Base-by-base conservation (phyloP, 2,113 vertebrate species). In the Pitta sordida region DNA sequence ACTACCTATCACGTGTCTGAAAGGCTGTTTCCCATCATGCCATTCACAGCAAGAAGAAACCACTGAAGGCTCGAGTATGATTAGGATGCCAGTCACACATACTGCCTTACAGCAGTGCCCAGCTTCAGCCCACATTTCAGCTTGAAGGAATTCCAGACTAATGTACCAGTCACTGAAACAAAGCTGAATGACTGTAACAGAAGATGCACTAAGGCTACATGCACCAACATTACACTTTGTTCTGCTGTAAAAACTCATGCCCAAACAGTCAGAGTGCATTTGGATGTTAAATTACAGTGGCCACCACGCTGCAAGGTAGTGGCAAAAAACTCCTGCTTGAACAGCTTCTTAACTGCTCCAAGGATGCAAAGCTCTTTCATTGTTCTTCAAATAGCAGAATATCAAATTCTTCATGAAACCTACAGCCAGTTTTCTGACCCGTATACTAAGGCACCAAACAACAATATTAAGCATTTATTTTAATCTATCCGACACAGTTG, bases 61-160 rank as follows among this genome's bases (percentile, higher is more conserved):
- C 59, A 44, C 43, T 34, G 63, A 83, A 80, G 82, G 68, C 63
- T 77, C 56, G 80, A 70, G 87, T n/a, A 86, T 24, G 32, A 83
- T 96, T 93, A 91, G 76, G 52, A 95, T 90, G 85, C 91, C 64
- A 80, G 91, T 94, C 95, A 96, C 93, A 92, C 19, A 30, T 62
- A 49, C 11, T 77, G 94, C 78, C 77, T 87, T 67, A 87, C 3
- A 32, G 85, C 64, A 81, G 64, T 44, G 58, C 86, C 73, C 73
- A 18, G 86, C 60, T 81, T 90, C 90, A 93, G 78, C 59, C 91
- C n/a, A 52, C 69, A 36, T 71, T 84, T 84, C 73, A 93, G 73
- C 65, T 34, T 48, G 27, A 87, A 91, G 74, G 55, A 92, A 67
- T 79, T 5, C 30, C 18, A 83, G 74, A 85, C 49, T 58, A 22